These are phyloP conservation scores for Amphipyra berbera DNA, from an alignment of 2,888 invertebrate genomes.

Conservation along the genomic window DNA sequence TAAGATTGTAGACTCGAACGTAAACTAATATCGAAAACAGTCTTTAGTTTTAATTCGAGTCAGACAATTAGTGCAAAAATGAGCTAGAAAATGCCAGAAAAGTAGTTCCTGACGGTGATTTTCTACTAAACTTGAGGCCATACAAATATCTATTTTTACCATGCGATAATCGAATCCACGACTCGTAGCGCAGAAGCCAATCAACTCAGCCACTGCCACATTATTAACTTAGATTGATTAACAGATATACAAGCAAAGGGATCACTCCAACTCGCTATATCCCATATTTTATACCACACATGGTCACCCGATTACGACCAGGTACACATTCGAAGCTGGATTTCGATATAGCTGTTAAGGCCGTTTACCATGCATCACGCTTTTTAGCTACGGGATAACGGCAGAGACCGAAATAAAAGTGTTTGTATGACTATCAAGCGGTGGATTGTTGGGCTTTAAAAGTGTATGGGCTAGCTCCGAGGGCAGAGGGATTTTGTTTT, in stretches of 20 bases:
- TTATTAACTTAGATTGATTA: too few relatives aligned
- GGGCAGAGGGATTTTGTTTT: conserved; percentile 25
- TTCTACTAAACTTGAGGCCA: too few relatives aligned
- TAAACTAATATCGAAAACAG: too few relatives aligned
- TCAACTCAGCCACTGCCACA: too few relatives aligned
- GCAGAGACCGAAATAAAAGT: conserved; percentile 70
- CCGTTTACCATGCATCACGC: conserved; percentile 72
- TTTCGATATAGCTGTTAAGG: conserved; percentile 82
- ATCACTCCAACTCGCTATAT: conserved; percentile 37
- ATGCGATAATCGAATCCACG: too few relatives aligned
- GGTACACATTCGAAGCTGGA: conserved; percentile 83
- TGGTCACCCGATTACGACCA: conserved; percentile 72
- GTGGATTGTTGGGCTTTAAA: conserved; percentile 52
- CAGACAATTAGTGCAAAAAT: too few relatives aligned
- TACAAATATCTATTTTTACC: too few relatives aligned
- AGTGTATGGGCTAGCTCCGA: conserved; percentile 47
- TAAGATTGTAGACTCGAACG: too few relatives aligned
- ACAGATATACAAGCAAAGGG: not conserved
- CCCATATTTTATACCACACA: conserved; percentile 49
- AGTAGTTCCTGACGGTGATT: too few relatives aligned
- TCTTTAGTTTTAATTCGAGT: too few relatives aligned
- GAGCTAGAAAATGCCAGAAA: too few relatives aligned
- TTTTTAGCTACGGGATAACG: conserved; percentile 66
- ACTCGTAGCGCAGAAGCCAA: too few relatives aligned
- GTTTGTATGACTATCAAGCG: conserved; percentile 58